Evolutionary conservation across 2,797 vertebrate genomes (phyloP).

Genomic region (Rhabdophis nuchalis): DNA sequence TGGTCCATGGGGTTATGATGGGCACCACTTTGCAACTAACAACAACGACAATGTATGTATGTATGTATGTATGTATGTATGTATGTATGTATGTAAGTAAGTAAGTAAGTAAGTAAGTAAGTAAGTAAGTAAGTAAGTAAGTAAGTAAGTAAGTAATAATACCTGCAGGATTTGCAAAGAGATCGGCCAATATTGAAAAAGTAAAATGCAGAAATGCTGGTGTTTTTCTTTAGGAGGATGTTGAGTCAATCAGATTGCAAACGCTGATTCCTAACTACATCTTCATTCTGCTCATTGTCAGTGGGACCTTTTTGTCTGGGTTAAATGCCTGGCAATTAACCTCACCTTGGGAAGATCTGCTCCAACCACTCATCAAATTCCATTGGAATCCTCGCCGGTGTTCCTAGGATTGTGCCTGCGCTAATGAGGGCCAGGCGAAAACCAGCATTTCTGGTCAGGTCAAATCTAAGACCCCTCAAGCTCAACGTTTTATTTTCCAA

Average conservation of each 20-base stretch:
- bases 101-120: too few relatives aligned
- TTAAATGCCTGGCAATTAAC: not conserved
- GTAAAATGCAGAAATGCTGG: constrained; percentile 41
- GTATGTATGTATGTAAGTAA: too few relatives aligned
- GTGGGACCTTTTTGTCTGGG: not conserved
- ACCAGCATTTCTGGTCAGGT: too few relatives aligned
- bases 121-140: too few relatives aligned
- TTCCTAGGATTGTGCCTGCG: not conserved
- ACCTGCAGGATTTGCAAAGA: constrained; percentile 8
- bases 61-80: too few relatives aligned
- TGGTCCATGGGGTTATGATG: too few relatives aligned
- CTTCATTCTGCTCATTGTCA: not conserved
- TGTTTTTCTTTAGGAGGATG: not conserved
- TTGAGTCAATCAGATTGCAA: not conserved
- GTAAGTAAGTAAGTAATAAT: not conserved
- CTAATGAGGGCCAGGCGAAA: not conserved
- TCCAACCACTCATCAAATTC: not conserved
- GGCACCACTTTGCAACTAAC: too few relatives aligned
- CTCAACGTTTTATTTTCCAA: not conserved
- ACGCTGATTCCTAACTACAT: not conserved
- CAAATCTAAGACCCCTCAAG: not conserved
- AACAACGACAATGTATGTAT: too few relatives aligned
- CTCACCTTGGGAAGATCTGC: not conserved
- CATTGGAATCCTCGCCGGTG: not conserved
- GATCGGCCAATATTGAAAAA: constrained; percentile 20